phyloP scores from a whole-genome alignment of 2,888 invertebrate genomes.

The Emmelina monodactyla region DNA sequence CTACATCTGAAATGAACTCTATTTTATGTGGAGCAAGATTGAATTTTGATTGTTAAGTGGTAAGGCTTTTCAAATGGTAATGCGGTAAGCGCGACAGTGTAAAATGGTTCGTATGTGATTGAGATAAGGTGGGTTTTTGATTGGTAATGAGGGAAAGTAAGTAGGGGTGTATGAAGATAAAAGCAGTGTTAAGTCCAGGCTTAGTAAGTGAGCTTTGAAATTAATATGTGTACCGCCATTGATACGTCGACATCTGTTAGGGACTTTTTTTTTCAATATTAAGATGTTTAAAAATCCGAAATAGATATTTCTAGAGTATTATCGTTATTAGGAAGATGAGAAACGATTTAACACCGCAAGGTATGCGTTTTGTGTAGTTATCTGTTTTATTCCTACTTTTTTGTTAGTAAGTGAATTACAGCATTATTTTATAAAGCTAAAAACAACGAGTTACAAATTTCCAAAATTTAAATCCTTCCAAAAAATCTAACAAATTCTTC shows the following conservation, averaged over 20 bases:
- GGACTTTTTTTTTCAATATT: neutral
- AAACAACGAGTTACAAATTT: too few relatives aligned
- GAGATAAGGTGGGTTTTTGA: slow-evolving; percentile 20
- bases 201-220: slow-evolving; percentile 52
- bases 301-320: too few relatives aligned
- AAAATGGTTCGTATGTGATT: neutral
- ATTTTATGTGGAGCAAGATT: rapidly evolving
- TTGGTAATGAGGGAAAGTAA: slow-evolving; percentile 15
- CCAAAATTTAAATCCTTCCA: too few relatives aligned
- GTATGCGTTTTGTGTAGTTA: too few relatives aligned
- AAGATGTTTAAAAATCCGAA: too few relatives aligned
- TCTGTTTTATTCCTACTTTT: too few relatives aligned
- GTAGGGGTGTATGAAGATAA: slow-evolving; percentile 44
- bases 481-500: too few relatives aligned
- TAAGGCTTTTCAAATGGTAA: slow-evolving; percentile 38
- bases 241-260: slow-evolving; percentile 43
- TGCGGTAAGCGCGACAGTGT: slow-evolving; percentile 16
- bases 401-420: too few relatives aligned
- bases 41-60: slow-evolving; percentile 15
- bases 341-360: too few relatives aligned
- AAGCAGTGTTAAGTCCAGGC: slow-evolving; percentile 40
- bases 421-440: too few relatives aligned
- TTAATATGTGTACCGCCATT: slow-evolving; percentile 57
- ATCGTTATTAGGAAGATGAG: too few relatives aligned
- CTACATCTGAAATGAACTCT: slow-evolving; percentile 20